phyloP scores from a whole-genome alignment of 37 sponge, comb jelly and placozoan genomes.

The Ianthella basta region DNA sequence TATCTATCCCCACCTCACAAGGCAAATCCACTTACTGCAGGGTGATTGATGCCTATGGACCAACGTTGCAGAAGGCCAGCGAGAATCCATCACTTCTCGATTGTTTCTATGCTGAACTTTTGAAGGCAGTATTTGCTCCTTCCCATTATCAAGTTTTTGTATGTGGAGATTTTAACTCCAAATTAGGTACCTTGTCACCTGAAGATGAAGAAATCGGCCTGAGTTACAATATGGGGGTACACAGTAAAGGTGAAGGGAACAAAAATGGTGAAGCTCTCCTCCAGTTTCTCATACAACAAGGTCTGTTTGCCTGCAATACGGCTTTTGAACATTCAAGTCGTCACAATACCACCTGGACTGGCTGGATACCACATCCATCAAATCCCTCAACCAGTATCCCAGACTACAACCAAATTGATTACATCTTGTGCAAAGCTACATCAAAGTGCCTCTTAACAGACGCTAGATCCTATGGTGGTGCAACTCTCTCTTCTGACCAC shows the following conservation, averaged over 20 bases:
- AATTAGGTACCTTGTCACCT: too few species aligned
- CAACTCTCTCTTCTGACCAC: slow-evolving; percentile 13
- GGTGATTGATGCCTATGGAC: too few species aligned
- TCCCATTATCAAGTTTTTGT: too few species aligned
- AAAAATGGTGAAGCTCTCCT: slow-evolving; percentile 20
- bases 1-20: too few species aligned
- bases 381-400: neutral
- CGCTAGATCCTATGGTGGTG: slow-evolving; percentile 27
- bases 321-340: slow-evolving; percentile 21
- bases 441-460: neutral
- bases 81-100: too few species aligned
- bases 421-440: neutral
- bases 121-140: too few species aligned
- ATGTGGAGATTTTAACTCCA: too few species aligned
- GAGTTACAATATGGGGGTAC: too few species aligned
- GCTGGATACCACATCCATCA: neutral
- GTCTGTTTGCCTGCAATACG: slow-evolving; percentile 28
- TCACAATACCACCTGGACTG: slow-evolving; percentile 29
- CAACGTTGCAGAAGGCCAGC: too few species aligned
- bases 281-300: slow-evolving; percentile 12
- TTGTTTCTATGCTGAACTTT: too few species aligned
- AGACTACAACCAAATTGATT: slow-evolving; percentile 19
- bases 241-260: neutral
- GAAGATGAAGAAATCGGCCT: too few species aligned
- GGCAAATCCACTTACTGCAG: too few species aligned